Evolutionary conservation across 2,888 invertebrate genomes (phyloP), one percentile per base, ranked within the genome.

Genomic region (Drosophila paranaensis): DNA sequence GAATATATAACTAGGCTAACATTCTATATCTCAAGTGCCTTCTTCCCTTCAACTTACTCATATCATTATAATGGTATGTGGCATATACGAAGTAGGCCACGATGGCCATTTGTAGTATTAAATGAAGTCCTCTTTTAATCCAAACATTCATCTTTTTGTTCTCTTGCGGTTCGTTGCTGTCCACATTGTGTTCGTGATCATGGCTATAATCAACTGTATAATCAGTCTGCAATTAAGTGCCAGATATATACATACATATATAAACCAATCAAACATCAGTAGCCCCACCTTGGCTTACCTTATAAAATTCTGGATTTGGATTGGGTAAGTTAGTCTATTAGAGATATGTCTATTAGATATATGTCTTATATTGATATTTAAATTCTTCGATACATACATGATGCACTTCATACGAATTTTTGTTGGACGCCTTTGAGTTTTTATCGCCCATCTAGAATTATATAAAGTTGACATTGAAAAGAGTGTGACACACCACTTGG

Each of bases 1-100:
- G 2, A 14, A 27, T 14, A 8, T n/a, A n/a, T 30, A 10, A 10
- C 9, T 5, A 13, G 4, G 30, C 4, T 16, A 1, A 9, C n/a
- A 14, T 14, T 4, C 42, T 37, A 37, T 3, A 37, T 39, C 16
- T 43, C 11, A 20, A 43, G 16, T 9, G 33, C 33, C 20, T 20
- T 20, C 33, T 33, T 9, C 33, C 10, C 33, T 20, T 50, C 6
- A 39, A 60, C 90, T 77, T 71, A 93, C 93, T 80, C 42, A 88
- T 16, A 27, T 90, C 79, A 2, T 89, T 56, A 62, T 91, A 92
- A 69, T 88, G 84, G 65, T 92, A 89, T 8, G 91, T 91, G 14
- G 93, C 92, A 82, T 90, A 93, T 35, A 86, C 87, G 42, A 93
- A 93, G 78, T 92, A 93, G 1, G 67, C 79, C 0, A 87, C 82